Percentiles rank a stretch among this genome's conserved stretches.
phyloP scores from a whole-genome alignment of 2,113 vertebrate genomes.

The Puma concolor region DNA sequence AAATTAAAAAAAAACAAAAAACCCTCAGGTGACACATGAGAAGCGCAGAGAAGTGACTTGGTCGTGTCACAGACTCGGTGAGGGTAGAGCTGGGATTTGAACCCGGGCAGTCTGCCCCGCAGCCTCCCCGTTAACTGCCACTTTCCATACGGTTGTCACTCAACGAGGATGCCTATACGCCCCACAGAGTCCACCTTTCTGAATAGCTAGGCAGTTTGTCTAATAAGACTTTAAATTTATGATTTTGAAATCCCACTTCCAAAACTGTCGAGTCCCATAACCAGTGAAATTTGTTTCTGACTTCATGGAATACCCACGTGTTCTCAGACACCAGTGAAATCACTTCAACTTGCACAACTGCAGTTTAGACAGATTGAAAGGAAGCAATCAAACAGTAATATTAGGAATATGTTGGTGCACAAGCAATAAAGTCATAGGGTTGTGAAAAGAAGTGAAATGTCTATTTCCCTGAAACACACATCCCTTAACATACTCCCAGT shows the following conservation, averaged over 20 bases:
- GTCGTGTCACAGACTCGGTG: fast-evolving
- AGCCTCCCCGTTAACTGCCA: neutral
- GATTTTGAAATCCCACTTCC: constrained; percentile 30
- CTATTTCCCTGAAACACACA: constrained; percentile 46
- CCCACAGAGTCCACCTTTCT: neutral
- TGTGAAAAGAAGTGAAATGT: constrained; percentile 31
- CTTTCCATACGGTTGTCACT: neutral
- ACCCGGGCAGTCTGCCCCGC: neutral
- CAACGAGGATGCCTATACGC: neutral
- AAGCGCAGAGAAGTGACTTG: neutral
- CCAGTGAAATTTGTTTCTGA: constrained; percentile 1
- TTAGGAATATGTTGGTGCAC: neutral
- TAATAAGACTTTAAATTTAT: neutral
- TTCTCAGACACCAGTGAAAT: neutral
- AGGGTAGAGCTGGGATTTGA: neutral
- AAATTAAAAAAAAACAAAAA: no score
- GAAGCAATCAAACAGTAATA: neutral
- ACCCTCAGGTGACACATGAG: neutral
- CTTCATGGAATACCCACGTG: neutral
- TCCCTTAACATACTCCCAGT: constrained; percentile 2
- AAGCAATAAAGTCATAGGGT: neutral
- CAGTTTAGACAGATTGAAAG: neutral
- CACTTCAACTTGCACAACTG: neutral
- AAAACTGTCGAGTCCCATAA: neutral
- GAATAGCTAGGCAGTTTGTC: neutral